Percentiles rank a stretch among this genome's conserved stretches.
Evolutionary conservation across 1,140 invertebrate species (phyloP).

Genomic region (Pseudoatta argentina): DNA sequence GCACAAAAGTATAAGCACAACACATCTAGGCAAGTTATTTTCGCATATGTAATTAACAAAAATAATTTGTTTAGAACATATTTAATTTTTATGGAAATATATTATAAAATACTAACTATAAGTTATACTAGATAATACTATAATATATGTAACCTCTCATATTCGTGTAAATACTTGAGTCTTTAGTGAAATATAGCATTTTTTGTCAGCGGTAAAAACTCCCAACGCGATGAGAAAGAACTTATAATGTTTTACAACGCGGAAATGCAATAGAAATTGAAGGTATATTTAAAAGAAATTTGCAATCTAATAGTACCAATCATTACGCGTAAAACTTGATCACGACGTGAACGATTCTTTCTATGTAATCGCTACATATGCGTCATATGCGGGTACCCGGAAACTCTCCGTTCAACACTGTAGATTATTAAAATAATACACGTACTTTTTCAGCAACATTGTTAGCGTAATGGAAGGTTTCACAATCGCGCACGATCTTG

Average conservation of each 20-base stretch:
- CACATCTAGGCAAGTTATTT: background rate
- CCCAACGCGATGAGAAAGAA: background rate
- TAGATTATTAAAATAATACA: constrained; percentile 61
- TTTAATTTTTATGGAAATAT: constrained; percentile 1
- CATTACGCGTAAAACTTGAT: constrained; percentile 39
- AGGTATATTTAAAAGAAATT: constrained; percentile 32
- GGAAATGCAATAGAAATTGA: constrained; percentile 26
- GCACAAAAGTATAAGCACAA: background rate
- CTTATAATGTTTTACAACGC: constrained; percentile 29
- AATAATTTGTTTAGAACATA: background rate
- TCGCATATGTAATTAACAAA: background rate
- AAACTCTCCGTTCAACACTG: constrained; percentile 27
- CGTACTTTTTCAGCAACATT: constrained; percentile 55
- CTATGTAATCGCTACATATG: constrained; percentile 26
- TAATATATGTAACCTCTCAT: background rate
- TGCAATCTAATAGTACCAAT: constrained; percentile 39
- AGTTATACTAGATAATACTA: background rate
- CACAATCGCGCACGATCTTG: constrained; percentile 57
- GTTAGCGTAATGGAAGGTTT: constrained; percentile 58
- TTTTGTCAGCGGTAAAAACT: constrained; percentile 12
- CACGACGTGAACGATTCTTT: constrained; percentile 27
- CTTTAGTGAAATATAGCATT: background rate
- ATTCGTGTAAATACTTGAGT: background rate
- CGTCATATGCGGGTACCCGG: constrained; percentile 42
- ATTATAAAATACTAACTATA: background rate